Percentiles rank a stretch among this genome's conserved stretches.
Conservation (phyloP, 2,888 invertebrate species). For the Phytoseiulus persimilis region DNA sequence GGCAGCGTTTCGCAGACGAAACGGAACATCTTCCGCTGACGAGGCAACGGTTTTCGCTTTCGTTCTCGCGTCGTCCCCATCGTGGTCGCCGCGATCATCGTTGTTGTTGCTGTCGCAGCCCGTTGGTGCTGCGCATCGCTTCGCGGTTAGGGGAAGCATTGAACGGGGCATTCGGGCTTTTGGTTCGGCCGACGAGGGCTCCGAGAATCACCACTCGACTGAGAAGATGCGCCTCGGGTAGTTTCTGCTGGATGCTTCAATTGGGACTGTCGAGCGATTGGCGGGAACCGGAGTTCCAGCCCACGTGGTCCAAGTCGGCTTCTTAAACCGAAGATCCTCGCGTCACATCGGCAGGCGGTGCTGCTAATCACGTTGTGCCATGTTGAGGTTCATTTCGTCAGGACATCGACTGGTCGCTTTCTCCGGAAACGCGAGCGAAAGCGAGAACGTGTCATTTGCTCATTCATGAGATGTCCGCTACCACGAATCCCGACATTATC, state of each 20-base stretch:
- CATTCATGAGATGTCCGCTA: background rate
- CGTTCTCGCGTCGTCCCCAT: background rate
- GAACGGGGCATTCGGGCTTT: background rate
- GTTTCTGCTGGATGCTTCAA: too few relatives aligned
- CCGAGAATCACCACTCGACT: too few relatives aligned
- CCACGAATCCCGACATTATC: background rate
- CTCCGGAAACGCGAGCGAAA: background rate
- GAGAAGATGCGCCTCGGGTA: too few relatives aligned
- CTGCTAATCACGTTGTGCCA: too few relatives aligned
- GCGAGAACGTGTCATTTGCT: background rate
- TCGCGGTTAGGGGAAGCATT: background rate
- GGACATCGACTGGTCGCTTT: background rate
- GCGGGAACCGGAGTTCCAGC: too few relatives aligned
- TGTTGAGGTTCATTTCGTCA: too few relatives aligned
- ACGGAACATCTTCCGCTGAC: slow-evolving; percentile 5
- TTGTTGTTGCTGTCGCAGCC: background rate
- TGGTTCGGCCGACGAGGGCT: background rate
- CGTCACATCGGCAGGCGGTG: too few relatives aligned
- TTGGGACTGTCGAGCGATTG: too few relatives aligned
- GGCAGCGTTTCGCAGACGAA: background rate
- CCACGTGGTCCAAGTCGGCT: too few relatives aligned
- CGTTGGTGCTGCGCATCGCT: background rate
- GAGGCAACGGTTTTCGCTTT: background rate
- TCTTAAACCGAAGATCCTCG: too few relatives aligned
- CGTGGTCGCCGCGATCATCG: background rate